Percentiles rank a stretch among this genome's conserved stretches.
These are phyloP conservation scores for Julus scanicus DNA, from an alignment of 2,888 invertebrate genomes.

Conservation along the genomic window DNA sequence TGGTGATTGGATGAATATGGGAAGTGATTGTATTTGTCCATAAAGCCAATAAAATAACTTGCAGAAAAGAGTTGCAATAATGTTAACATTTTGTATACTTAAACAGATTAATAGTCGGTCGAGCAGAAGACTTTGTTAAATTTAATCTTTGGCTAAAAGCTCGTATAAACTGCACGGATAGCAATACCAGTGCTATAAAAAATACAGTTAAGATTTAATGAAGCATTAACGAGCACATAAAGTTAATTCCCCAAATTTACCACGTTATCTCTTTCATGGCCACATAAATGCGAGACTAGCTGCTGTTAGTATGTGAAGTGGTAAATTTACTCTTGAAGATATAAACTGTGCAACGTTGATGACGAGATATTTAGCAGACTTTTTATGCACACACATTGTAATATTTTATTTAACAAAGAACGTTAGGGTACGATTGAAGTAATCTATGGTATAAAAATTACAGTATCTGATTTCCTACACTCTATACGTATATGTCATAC, in stretches of 20 bases:
- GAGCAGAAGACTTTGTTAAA: background rate
- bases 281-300: slow-evolving; percentile 25
- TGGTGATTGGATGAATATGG: too few species aligned
- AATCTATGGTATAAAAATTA: background rate
- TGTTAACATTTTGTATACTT: background rate
- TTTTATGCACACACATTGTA: background rate
- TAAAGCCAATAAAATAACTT: too few species aligned
- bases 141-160: background rate
- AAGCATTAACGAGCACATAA: slow-evolving; percentile 24
- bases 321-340: background rate
- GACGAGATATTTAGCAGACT: background rate
- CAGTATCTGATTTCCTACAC: too few species aligned
- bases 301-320: background rate
- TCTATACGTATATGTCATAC: background rate
- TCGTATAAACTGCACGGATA: background rate
- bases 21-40: too few species aligned
- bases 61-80: too few species aligned
- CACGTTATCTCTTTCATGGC: slow-evolving; percentile 7
- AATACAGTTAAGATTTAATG: slow-evolving; percentile 16
- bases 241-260: slow-evolving; percentile 1
- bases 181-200: background rate
- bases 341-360: background rate
- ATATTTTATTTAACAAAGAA: too few species aligned
- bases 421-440: too few species aligned
- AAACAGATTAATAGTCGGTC: background rate